Conservation (phyloP, 2,113 vertebrate genomes). For the Sprattus sprattus region DNA sequence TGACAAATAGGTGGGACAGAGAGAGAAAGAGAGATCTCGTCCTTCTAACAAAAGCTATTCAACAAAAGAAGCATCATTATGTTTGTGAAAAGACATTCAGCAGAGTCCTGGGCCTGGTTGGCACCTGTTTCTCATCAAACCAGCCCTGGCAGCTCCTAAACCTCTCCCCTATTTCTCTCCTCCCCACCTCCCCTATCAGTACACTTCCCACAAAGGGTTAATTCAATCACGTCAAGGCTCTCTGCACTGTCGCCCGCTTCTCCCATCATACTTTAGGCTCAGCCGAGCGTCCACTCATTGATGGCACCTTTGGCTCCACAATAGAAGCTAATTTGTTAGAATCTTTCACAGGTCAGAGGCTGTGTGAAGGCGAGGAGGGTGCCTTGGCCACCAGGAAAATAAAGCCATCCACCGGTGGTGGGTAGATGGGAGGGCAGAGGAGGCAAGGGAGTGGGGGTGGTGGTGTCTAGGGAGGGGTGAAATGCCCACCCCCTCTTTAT, state of each 20-base stretch:
- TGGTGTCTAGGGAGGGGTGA: conserved; percentile 73
- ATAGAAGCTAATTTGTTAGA: conserved; percentile 99
- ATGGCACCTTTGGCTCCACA: conserved; percentile 99
- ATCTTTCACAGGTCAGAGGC: conserved; percentile 99
- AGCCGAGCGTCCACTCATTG: conserved; percentile 95
- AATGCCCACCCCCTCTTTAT: conserved; percentile 91
- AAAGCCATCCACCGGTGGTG: conserved; percentile 84
- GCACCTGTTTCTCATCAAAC: conserved; percentile 58
- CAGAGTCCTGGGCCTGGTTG: conserved; percentile 22
- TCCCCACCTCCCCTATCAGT: conserved; percentile 63
- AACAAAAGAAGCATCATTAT: conserved; percentile 18
- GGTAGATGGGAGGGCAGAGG: conserved; percentile 37
- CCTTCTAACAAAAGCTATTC: not conserved
- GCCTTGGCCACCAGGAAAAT: conserved; percentile 83
- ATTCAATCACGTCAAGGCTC: conserved; percentile 92
- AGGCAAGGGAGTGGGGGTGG: not conserved
- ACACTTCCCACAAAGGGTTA: conserved; percentile 84
- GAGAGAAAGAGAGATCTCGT: conserved; percentile 5
- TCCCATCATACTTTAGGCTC: conserved; percentile 96
- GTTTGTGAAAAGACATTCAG: conserved; percentile 26
- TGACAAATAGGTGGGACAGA: not conserved
- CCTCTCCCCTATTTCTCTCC: conserved; percentile 48
- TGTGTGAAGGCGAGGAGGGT: conserved; percentile 85
- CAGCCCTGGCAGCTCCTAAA: conserved; percentile 41
- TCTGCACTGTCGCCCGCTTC: conserved; percentile 86